Base-by-base conservation (phyloP, 2,888 invertebrate genomes). In the Holacanthella duospinosa region DNA sequence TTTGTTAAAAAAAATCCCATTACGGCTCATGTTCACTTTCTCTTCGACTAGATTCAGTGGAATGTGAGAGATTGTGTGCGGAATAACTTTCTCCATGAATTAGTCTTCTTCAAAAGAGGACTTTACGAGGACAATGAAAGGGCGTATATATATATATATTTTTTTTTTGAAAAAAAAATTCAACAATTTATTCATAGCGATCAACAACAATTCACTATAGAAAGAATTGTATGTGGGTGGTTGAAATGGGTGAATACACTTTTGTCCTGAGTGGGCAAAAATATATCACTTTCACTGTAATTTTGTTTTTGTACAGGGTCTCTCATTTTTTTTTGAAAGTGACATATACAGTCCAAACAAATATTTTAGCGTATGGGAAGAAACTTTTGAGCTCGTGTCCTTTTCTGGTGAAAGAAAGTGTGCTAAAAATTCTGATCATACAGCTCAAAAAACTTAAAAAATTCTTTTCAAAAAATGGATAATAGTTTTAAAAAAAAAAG, bases 71-170 rank as follows among this genome's bases (percentile, higher is more conserved):
- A 21, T 16, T 48, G 48, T 21, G 48, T 9, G 19, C 48, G n/a
- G 48, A 48, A 48, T 48, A 48, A 48, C 21, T 48, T 48, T 48
- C 48, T 16, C 21, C 48, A 48, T 48, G 48, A 48, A 48, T 48
- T 48, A 48, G 48, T 48, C n/a, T 21, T 21, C 48, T 21, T 21
- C 48, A 48, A n/a, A 48, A 48, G 48, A 21, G n/a, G 21, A 16
- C n/a, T 48, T 16, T 16, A 48, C 16, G 48, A 9, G 48, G 48
- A 48, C 48, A 48, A 48, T 48, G 21, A 48, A 21, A 4, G 48
- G n/a, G 21, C 12, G 4, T 48, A n/a, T 48, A 16, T 48, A 16
- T n/a, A n/a, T 36, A 36, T 36, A 36, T 36, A 36, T 36, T 36
- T 9, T 16, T 16, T 16, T 16, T 21, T 6, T 6, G 36, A 36